A percentile compares a stretch with the other conserved stretches of the same genome.
These are phyloP conservation scores for Gouania willdenowi DNA, from an alignment of 2,797 vertebrate genomes.

Conservation along the genomic window DNA sequence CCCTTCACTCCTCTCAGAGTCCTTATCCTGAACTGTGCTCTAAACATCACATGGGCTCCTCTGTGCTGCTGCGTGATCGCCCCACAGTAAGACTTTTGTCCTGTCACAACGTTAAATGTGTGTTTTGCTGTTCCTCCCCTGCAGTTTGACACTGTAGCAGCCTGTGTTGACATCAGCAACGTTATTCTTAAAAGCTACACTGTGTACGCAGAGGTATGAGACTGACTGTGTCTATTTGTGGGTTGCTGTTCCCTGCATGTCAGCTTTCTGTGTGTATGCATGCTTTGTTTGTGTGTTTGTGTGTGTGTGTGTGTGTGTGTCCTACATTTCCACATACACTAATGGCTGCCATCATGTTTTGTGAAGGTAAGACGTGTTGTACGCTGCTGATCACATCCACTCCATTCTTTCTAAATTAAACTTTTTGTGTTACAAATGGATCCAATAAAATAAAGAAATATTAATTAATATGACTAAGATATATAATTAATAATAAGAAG, in stretches of 20 bases:
- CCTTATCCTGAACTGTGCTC: constrained; percentile 61
- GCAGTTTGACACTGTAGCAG: constrained; percentile 92
- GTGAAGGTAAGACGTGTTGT: neutral
- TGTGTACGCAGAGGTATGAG: constrained; percentile 86
- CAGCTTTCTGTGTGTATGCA: constrained; percentile 29
- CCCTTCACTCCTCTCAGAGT: constrained; percentile 48
- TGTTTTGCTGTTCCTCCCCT: constrained; percentile 67
- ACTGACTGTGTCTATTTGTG: constrained; percentile 27
- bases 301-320: neutral
- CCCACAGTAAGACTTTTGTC: constrained; percentile 53
- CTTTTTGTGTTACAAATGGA: too few relatives aligned
- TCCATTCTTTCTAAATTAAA: too few relatives aligned
- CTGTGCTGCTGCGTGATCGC: constrained; percentile 45
- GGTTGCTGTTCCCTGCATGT: constrained; percentile 14
- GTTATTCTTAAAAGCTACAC: constrained; percentile 95
- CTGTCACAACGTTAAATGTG: constrained; percentile 41
- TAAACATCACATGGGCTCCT: constrained; percentile 60
- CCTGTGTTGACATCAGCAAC: constrained; percentile 82
- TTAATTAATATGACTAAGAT: too few relatives aligned
- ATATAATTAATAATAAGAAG: too few relatives aligned
- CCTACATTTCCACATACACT: neutral
- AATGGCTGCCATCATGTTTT: neutral
- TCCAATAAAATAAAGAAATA: too few relatives aligned
- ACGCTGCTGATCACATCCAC: too few relatives aligned
- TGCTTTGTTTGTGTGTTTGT: constrained; percentile 15